A percentile compares a stretch with the other conserved stretches of the same genome.
Conservation (phyloP, 2,888 invertebrate genomes). For the Deladenus siricidicola region DNA sequence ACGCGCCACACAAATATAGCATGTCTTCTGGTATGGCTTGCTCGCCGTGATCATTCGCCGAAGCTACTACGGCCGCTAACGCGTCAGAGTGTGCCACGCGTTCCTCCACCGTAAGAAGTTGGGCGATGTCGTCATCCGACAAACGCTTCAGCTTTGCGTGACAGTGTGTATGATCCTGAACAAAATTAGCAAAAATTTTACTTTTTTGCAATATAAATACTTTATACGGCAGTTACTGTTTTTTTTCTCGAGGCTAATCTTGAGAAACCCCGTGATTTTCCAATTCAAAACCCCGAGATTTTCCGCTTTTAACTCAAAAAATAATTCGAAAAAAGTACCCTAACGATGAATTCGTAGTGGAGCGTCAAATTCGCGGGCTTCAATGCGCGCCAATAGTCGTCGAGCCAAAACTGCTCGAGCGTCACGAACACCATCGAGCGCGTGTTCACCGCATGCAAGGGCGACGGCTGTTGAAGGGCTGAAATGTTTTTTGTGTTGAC, state of each 20-base stretch:
- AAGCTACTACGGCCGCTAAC: too few relatives aligned
- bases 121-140: neutral
- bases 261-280: too few relatives aligned
- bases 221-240: too few relatives aligned
- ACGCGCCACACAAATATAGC: neutral
- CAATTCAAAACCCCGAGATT: too few relatives aligned
- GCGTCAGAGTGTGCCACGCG: neutral
- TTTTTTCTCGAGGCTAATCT: neutral
- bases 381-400: conserved; percentile 46
- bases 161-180: neutral
- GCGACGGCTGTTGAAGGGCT: conserved; percentile 44
- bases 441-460: conserved; percentile 38
- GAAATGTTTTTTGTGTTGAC: too few relatives aligned
- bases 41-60: too few relatives aligned
- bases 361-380: conserved; percentile 40
- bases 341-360: conserved; percentile 39
- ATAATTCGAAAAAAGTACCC: conserved; percentile 25
- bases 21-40: too few relatives aligned
- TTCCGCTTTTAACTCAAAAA: too few relatives aligned
- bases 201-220: too few relatives aligned
- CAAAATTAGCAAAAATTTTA: neutral
- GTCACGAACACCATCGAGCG: conserved; percentile 35
- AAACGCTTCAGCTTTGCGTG: neutral
- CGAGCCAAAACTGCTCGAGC: conserved; percentile 49
- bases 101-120: neutral